A percentile compares a stretch with the other conserved stretches of the same genome.
phyloP scores from a whole-genome alignment of 2,113 vertebrate genomes.

The Anser brachyrhynchus region DNA sequence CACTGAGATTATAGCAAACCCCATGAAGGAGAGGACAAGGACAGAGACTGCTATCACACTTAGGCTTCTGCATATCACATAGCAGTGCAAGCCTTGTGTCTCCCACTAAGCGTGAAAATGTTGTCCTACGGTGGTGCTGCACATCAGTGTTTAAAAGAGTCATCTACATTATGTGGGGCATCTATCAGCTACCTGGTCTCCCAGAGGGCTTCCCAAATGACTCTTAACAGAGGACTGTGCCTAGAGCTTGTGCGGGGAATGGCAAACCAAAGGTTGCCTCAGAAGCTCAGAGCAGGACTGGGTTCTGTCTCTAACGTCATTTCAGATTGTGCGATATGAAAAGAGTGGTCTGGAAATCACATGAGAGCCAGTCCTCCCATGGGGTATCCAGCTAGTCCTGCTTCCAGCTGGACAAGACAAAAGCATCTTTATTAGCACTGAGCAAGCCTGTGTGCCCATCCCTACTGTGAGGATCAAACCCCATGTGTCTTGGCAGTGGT shows the following conservation, averaged over 20 bases:
- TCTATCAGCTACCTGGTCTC: background rate
- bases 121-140: background rate
- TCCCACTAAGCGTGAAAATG: accelerated
- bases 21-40: background rate
- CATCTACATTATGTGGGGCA: background rate
- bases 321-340: background rate
- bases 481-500: background rate
- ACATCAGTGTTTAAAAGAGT: background rate
- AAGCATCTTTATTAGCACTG: conserved; percentile 23
- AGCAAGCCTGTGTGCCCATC: background rate
- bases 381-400: background rate
- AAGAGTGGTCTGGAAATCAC: background rate
- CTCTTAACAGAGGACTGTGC: background rate
- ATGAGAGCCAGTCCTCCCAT: background rate
- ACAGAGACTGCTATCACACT: background rate
- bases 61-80: background rate
- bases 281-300: background rate
- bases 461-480: background rate
- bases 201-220: background rate
- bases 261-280: background rate
- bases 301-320: background rate
- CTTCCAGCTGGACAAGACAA: conserved; percentile 43
- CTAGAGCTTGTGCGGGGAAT: background rate
- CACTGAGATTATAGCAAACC: background rate
- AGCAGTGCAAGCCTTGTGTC: background rate